Base-by-base conservation (phyloP, 2,888 invertebrate species). In the Nasonovia ribisnigri region DNA sequence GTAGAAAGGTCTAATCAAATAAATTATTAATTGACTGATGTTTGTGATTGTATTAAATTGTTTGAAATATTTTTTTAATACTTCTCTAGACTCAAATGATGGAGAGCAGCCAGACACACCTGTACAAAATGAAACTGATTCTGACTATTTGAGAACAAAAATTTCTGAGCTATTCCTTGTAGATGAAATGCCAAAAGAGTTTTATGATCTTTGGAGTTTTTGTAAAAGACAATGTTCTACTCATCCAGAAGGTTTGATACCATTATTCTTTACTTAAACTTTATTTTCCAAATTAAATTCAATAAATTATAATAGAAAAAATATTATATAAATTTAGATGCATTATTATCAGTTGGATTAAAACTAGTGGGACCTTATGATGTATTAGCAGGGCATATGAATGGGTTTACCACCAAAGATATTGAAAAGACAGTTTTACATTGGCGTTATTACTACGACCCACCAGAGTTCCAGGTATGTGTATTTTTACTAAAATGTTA, bases 381-480 rank as follows among this genome's bases (percentile, higher is more conserved):
- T 96, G 97, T 98, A 92, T 96, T 99, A 77, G 96, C 96, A 88
- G 97, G 97, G 13, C 97, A 97, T 95, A 96, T 98, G 60, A 95
- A 95, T 94, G 95, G 95, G 90, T 94, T 94, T 88, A 96, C 96
- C 4, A 96, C 96, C 94, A 95, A 97, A 48, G 96, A 96, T 1
- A 96, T 96, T 94, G 96, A 97, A 94, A 96, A 97, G 94, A 96
- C 94, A 67, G 90, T 94, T n/a, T 88, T 94, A 90, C 98, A 99
- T 95, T 99, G 98, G 98, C 97, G 99, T 95, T 99, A 98, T 96
- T 98, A 97, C 95, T 98, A 97, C 96, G 99, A 99, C 96, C 98
- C 99, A 24, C 99, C 99, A 24, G 99, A 99, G 96, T 98, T 99
- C 96, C 98, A 98, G 96, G 97, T 97, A 95, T 95, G 94, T 95